Conservation (phyloP, 2,113 vertebrate genomes). For the Xiphias gladius region DNA sequence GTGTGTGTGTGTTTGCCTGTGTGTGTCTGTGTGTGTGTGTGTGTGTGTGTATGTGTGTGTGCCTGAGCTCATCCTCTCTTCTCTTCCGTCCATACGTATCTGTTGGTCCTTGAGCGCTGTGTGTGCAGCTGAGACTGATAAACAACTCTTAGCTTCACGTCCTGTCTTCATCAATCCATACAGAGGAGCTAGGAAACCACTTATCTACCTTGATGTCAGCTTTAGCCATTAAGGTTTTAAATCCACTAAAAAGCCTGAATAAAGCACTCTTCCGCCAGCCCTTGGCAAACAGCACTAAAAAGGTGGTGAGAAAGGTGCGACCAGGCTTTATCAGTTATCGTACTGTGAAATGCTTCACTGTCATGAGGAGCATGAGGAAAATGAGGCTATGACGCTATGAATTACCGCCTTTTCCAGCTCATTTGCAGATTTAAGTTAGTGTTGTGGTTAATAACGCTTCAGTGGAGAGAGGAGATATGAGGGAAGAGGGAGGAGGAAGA, state of each 20-base stretch:
- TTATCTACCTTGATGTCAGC: conserved; percentile 52
- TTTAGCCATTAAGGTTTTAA: conserved; percentile 66
- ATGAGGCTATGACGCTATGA: conserved; percentile 33
- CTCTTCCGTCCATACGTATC: conserved; percentile 37
- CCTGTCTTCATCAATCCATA: conserved; percentile 55
- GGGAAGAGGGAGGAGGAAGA: not conserved
- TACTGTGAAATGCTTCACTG: conserved; percentile 42
- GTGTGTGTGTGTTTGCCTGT: conserved; percentile 10
- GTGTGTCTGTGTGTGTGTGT: conserved; percentile 7
- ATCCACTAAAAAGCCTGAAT: conserved; percentile 59
- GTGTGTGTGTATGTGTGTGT: conserved; percentile 19
- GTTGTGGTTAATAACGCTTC: conserved; percentile 39
- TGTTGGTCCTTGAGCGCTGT: conserved; percentile 18
- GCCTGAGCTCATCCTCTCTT: not conserved
- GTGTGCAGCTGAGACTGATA: conserved; percentile 51
- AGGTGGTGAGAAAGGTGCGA: conserved; percentile 6
- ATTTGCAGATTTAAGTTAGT: conserved; percentile 59
- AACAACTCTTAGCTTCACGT: conserved; percentile 63
- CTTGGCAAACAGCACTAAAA: conserved; percentile 47
- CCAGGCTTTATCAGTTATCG: conserved; percentile 27
- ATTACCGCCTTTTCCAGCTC: conserved; percentile 66
- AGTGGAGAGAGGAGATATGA: not conserved
- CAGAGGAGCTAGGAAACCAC: conserved; percentile 68
- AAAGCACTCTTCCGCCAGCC: conserved; percentile 16
- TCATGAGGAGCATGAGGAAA: conserved; percentile 18